Evolutionary conservation across 2,797 vertebrate genomes (phyloP), one percentile per base, ranked within the genome.

Genomic region (Sebastes goodei): DNA sequence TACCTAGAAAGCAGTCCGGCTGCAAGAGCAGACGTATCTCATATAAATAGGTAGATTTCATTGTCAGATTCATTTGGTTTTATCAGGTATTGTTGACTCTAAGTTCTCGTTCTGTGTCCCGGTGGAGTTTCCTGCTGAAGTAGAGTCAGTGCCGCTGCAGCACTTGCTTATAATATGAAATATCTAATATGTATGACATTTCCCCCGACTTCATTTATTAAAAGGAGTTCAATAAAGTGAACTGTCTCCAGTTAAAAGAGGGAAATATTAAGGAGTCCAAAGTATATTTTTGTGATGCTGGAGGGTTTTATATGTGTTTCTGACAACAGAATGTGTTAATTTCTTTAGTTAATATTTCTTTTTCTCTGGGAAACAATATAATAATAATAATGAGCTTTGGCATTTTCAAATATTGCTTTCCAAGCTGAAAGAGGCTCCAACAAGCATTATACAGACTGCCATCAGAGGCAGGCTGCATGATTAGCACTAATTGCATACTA

Each of bases 101-200:
- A 49, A 20, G 55, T 70, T 66, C 46, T 64, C 15, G 8, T 52
- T 60, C 7, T 20, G 14, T 12, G 52, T 71, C 71, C 74, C 49
- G 15, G 35, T 6, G 4, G 80, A 71, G 60, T 59, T 67, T 75
- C 23, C n/a, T 2, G 14, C 23, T 1, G 27, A 35, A 49, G 75
- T 17, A 20, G 27, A 74, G 35, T 60, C 64, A 17, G 27, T 42
- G 33, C 25, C 5, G 27, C 52, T 53, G 52, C 25, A 1, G 21
- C 23, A 46, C 46, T 27, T 38, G 3, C 15, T 65, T 38, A 62
- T 74, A 75, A 82, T 74, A 10, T 59, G 33, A 79, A 83, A 83
- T 66, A 72, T 82, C 21, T 77, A 23, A 81, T 71, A 74, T 72
- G 46, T 55, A 35, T 67, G 30, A 76, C 67, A 80, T 81, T 86